Evolutionary conservation across 2,113 vertebrate genomes (phyloP), one percentile per base, ranked within the genome.

Genomic region (Spermophilus dauricus): DNA sequence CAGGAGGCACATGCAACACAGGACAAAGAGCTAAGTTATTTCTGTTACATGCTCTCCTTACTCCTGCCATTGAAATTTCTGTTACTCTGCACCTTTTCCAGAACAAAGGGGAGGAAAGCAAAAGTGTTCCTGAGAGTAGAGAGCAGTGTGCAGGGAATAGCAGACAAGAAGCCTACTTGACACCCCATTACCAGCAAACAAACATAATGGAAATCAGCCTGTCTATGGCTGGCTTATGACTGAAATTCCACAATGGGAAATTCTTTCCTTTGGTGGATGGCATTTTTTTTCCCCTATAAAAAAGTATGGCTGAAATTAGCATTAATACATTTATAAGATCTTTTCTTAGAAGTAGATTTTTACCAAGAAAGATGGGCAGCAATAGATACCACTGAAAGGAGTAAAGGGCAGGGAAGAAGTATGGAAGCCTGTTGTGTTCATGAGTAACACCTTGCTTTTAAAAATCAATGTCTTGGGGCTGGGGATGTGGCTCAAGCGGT

Each of bases 1-100:
- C 95, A 89, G 89, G 97, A 98, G 73, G 97, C 97, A 98, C 91
- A 93, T 94, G 94, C 73, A 87, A 90, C 75, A 80, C 76, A 81
- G 75, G 95, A 97, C 97, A 96, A 98, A 97, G 94, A 91, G 76
- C 96, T 89, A 98, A 97, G 97, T 94, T 97, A 97, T 98, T 97
- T 96, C 95, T 97, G 97, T 97, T 96, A 97, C 84, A 18, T 70
- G 34, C 28, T 1, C 26, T 56, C 9, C 97, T 95, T 3, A 32
- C 94, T 90, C 94, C 93, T 63, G 61, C 61, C 91, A 92, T 93
- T 98, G 98, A 96, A 96, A 93, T 95, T 93, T 93, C 89, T 94
- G 89, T 83, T 97, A 95, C 97, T 97, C 95, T 95, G 85, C 67
- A 98, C 97, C 96, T 98, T 97, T 97, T 95, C 86, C 72, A 96